phyloP scores from a whole-genome alignment of 2,113 vertebrate species.

The Eudyptes chrysolophus region DNA sequence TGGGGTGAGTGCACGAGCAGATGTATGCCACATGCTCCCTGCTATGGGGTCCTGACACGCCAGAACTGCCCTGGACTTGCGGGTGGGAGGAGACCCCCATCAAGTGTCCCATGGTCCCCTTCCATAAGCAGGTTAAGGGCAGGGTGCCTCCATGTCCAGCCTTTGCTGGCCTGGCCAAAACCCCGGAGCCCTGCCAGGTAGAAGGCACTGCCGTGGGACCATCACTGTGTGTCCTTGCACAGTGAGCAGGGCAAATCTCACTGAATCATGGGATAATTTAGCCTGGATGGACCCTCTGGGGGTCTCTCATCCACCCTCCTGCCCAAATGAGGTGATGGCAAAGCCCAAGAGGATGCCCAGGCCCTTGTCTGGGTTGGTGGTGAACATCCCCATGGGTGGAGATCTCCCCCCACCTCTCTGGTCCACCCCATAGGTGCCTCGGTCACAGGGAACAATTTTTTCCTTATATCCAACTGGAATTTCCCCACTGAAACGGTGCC shows the following conservation, averaged over 20 bases:
- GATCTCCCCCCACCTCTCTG: not conserved
- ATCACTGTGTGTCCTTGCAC: rapidly evolving
- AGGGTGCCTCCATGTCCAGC: not conserved
- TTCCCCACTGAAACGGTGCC: not conserved
- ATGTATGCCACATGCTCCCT: not conserved
- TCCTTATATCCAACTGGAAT: not conserved
- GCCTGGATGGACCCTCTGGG: not conserved
- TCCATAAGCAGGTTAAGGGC: not conserved
- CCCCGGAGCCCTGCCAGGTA: not conserved
- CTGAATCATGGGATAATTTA: not conserved
- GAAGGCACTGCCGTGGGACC: not conserved
- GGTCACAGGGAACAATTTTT: not conserved
- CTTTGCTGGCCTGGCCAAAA: not conserved
- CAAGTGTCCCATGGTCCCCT: not conserved
- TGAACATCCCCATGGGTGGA: not conserved
- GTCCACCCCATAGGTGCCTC: not conserved
- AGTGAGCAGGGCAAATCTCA: not conserved
- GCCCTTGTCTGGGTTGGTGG: not conserved
- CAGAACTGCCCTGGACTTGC: not conserved
- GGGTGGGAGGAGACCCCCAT: not conserved
- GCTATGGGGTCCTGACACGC: rapidly evolving
- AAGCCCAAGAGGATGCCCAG: not conserved
- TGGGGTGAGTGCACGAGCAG: conserved; percentile 76
- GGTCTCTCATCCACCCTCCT: not conserved
- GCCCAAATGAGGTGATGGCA: not conserved